A percentile compares a stretch with the other conserved stretches of the same genome.
These are phyloP conservation scores for Peromyscus maniculatus DNA, from an alignment of 2,113 vertebrate genomes.

Conservation along the genomic window DNA sequence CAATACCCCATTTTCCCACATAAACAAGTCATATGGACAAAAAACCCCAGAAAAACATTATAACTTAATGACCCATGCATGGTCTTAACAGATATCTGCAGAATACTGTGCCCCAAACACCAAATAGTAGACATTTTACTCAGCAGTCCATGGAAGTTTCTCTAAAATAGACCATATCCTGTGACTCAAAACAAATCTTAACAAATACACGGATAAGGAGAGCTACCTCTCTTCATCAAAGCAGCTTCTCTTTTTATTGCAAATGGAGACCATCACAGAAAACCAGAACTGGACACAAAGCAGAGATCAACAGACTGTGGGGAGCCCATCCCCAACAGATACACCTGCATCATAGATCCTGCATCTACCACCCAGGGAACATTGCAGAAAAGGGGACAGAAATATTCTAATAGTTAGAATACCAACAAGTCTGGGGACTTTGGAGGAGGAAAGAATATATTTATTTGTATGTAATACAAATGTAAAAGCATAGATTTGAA, in stretches of 20 bases:
- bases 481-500: not conserved
- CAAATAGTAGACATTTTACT: not conserved
- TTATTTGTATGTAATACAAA: not conserved
- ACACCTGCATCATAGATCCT: not conserved
- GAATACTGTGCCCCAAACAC: not conserved
- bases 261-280: not conserved
- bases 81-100: not conserved
- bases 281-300: not conserved
- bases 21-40: not conserved
- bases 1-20: not conserved
- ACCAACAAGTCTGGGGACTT: not conserved
- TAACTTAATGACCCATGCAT: not conserved
- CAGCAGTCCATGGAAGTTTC: not conserved
- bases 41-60: not conserved
- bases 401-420: not conserved
- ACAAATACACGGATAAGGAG: not conserved
- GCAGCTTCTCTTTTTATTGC: not conserved
- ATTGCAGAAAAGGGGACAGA: not conserved
- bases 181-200: not conserved
- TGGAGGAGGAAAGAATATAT: not conserved
- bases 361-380: not conserved
- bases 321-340: not conserved
- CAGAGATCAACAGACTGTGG: not conserved
- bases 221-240: not conserved
- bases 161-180: not conserved